phyloP scores from a whole-genome alignment of 2,113 vertebrate genomes.

The Platichthys stellatus region DNA sequence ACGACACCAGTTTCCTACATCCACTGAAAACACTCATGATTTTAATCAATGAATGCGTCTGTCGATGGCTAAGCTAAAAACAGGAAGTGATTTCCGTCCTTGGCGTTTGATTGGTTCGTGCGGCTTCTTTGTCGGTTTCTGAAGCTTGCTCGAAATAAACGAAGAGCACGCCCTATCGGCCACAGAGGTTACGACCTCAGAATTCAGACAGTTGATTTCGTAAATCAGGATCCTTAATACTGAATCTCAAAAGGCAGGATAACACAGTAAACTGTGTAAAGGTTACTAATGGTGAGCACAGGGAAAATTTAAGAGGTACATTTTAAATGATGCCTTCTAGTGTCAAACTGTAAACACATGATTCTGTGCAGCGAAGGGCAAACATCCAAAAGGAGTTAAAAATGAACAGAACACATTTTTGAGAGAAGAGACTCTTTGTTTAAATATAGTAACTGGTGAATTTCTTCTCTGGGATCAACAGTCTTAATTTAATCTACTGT shows the following conservation, averaged over 20 bases:
- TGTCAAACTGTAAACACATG: too few relatives aligned
- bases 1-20: slow-evolving; percentile 16
- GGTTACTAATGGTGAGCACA: too few relatives aligned
- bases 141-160: fast-evolving
- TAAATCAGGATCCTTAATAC: background rate
- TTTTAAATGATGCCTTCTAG: too few relatives aligned
- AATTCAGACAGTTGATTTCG: background rate
- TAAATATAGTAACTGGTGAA: too few relatives aligned
- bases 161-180: slow-evolving; percentile 2
- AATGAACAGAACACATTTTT: too few relatives aligned
- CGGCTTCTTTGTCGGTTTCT: slow-evolving; percentile 42
- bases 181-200: background rate
- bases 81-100: slow-evolving; percentile 50
- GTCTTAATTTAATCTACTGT: too few relatives aligned
- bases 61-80: slow-evolving; percentile 15
- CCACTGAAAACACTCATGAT: slow-evolving; percentile 47
- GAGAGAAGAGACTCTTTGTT: too few relatives aligned
- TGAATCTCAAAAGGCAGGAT: background rate
- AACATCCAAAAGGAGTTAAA: too few relatives aligned
- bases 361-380: too few relatives aligned
- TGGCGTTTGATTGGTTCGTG: slow-evolving; percentile 55
- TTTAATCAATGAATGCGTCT: background rate
- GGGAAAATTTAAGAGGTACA: too few relatives aligned
- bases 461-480: too few relatives aligned
- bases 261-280: too few relatives aligned